phyloP scores from a whole-genome alignment of 2,888 invertebrate genomes.

The Melitaea athalia region DNA sequence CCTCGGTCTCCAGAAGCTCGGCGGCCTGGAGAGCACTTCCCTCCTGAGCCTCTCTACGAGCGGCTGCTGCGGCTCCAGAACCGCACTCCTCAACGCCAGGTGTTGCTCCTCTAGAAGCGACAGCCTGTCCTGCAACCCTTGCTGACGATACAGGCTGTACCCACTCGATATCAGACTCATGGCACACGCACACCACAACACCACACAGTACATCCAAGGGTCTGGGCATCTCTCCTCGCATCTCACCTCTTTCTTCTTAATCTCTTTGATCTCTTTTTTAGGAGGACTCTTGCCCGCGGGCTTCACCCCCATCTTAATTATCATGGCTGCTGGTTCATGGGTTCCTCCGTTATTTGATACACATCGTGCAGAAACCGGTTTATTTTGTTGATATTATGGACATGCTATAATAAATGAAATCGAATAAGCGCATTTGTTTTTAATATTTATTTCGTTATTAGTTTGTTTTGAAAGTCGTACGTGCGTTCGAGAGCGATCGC shows the following conservation, averaged over 20 bases:
- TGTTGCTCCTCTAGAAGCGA: conserved; percentile 82
- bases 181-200: conserved; percentile 85
- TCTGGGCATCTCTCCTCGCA: conserved; percentile 67
- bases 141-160: conserved; percentile 83
- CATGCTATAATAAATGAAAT: not conserved
- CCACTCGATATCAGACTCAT: conserved; percentile 84
- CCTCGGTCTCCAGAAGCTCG: conserved; percentile 61
- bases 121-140: conserved; percentile 77
- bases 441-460: not conserved
- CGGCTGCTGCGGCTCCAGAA: conserved; percentile 78
- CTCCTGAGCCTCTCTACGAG: conserved; percentile 80
- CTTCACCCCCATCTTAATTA: conserved; percentile 73
- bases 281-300: conserved; percentile 54
- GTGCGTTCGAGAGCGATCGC: conserved; percentile 61
- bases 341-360: conserved; percentile 6
- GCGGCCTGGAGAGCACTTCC: conserved; percentile 73
- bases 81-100: conserved; percentile 75
- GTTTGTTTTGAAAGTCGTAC: conserved; percentile 48
- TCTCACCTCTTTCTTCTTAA: conserved; percentile 57
- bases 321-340: conserved; percentile 57
- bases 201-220: conserved; percentile 74
- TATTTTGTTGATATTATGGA: not conserved
- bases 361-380: not conserved
- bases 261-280: conserved; percentile 49
- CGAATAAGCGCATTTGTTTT: not conserved